These are phyloP conservation scores for Tetrao urogallus DNA, from an alignment of 2,113 vertebrate species.

Conservation along the genomic window DNA sequence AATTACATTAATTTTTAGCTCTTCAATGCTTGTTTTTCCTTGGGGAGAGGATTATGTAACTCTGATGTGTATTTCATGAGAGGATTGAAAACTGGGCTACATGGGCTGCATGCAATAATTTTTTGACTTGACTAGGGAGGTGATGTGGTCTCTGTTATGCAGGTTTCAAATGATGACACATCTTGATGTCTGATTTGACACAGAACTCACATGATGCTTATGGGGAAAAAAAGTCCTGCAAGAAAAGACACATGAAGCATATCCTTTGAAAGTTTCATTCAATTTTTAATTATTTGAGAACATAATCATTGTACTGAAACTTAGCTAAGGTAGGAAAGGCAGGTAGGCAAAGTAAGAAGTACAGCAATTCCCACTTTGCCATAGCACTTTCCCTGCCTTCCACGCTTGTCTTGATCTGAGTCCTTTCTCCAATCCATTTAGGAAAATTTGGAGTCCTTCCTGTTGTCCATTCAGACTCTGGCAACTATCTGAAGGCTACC, in stretches of 20 bases:
- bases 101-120: neutral
- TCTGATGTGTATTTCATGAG: neutral
- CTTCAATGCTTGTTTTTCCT: neutral
- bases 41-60: neutral
- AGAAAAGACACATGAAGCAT: neutral
- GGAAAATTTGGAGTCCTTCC: neutral
- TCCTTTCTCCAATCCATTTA: neutral
- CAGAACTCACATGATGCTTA: neutral
- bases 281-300: neutral
- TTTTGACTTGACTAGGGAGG: neutral
- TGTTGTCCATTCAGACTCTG: neutral
- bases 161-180: neutral
- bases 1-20: neutral
- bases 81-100: neutral
- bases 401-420: neutral
- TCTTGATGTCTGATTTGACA: neutral
- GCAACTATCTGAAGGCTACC: neutral
- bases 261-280: neutral
- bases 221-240: neutral
- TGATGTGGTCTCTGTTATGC: neutral
- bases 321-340: neutral
- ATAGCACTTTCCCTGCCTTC: neutral
- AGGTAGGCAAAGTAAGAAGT: neutral
- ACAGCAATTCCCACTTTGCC: neutral
- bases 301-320: neutral